Evolutionary conservation across 2,888 invertebrate genomes (phyloP), one percentile per base, ranked within the genome.

Genomic region (Campopleginae sp.): DNA sequence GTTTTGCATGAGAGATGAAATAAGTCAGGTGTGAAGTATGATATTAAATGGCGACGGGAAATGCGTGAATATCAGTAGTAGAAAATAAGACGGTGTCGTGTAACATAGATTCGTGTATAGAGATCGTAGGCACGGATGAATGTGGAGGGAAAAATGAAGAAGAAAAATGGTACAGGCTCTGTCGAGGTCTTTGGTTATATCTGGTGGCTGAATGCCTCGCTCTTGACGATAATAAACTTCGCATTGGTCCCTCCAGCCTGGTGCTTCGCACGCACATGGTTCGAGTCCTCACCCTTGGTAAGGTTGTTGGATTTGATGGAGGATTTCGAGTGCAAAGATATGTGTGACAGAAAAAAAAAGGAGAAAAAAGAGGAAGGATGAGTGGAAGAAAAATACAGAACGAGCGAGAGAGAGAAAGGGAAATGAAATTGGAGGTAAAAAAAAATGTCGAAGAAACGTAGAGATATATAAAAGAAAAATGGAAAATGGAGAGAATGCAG

Each of bases 191-290:
- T 31, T 23, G 44, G 65, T 27, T 74, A 63, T 77, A 77, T 80
- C 80, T 80, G 76, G 44, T 71, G 76, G 71, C 65, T 84, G 80
- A 81, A 81, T 84, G 48, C 77, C 70, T 72, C 75, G 42, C 79
- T 66, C 65, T 79, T 76, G 76, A 65, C 75, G 79, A 85, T 85
- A 76, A 85, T 85, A 85, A 82, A 85, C 82, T 85, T 82, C 82
- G 79, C 82, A 85, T 85, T 82, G 82, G 75, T 33, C 8, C 33
- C 27, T 65, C n/a, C 63, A 17, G n/a, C 7, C 33, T 12, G 6
- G n/a, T 48, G 2, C 63, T 6, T 7, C 65, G 33, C 19, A 17
- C 48, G 68, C 44, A 44, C n/a, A 48, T 68, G 61, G 31, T 38
- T 68, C 54, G 38, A 58, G 54, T 31, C 31, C 23, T 58, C 58